Evolutionary conservation across 2,888 invertebrate species (phyloP).

Genomic region (Taphrorychus bicolor): DNA sequence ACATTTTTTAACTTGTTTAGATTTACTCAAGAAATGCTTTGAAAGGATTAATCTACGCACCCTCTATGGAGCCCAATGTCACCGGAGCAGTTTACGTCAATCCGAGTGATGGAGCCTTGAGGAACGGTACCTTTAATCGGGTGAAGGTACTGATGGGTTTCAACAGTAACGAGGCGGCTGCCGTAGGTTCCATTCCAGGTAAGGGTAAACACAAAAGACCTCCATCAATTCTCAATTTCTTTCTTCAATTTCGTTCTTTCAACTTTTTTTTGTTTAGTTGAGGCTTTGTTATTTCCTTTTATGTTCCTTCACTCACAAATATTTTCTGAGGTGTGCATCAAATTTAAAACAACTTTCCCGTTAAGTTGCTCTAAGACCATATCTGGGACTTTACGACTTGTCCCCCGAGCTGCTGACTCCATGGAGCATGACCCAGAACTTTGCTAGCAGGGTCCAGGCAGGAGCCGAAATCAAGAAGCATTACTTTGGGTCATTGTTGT

Average conservation of each 20-base stretch:
- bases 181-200: not conserved
- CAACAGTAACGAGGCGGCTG: slow-evolving; percentile 14
- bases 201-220: too few relatives aligned
- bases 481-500: too few relatives aligned
- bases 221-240: not conserved
- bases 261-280: too few relatives aligned
- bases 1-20: slow-evolving; percentile 4
- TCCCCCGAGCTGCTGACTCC: not conserved
- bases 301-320: too few relatives aligned
- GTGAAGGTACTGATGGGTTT: slow-evolving; percentile 63
- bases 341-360: too few relatives aligned
- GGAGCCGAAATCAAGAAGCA: not conserved
- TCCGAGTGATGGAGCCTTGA: slow-evolving; percentile 38
- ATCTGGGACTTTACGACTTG: not conserved
- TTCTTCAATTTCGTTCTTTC: too few relatives aligned
- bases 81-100: slow-evolving; percentile 38
- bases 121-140: slow-evolving; percentile 38
- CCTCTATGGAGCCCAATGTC: slow-evolving; percentile 41
- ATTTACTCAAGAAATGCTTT: slow-evolving; percentile 19
- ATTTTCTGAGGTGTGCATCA: too few relatives aligned
- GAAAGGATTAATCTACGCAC: slow-evolving; percentile 42
- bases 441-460: not conserved
- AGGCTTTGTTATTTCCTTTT: too few relatives aligned
- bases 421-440: slow-evolving; percentile 1
- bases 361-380: too few relatives aligned